Percentiles rank a stretch among this genome's conserved stretches.
Conservation (phyloP, 2,797 vertebrate genomes). For the Corythornis leucogaster region DNA sequence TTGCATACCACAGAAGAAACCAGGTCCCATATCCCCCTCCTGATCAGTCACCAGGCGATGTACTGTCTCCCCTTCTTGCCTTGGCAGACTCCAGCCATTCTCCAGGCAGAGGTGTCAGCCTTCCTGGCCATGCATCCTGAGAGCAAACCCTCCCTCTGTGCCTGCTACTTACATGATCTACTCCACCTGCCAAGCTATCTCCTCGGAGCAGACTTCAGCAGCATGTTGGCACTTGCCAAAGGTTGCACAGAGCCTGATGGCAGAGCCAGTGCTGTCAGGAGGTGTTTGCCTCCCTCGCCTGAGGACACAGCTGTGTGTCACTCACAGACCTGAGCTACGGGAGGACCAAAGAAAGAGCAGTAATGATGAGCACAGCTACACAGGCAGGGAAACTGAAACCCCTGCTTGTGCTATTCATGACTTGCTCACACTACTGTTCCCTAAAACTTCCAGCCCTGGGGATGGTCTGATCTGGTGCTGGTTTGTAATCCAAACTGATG, state of each 20-base stretch:
- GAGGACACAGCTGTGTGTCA: background rate
- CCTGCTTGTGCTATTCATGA: background rate
- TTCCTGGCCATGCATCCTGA: accelerated
- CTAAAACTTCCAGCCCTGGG: background rate
- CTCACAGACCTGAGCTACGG: background rate
- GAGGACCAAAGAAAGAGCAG: background rate
- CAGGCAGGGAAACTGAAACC: background rate
- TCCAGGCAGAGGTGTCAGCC: background rate
- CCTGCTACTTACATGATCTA: background rate
- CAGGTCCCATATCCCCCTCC: background rate
- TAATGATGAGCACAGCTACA: background rate
- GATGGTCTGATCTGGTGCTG: background rate
- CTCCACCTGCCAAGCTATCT: background rate
- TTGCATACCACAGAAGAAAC: background rate
- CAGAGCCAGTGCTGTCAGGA: background rate
- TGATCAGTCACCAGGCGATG: background rate
- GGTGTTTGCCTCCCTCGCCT: background rate
- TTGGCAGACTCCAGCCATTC: background rate
- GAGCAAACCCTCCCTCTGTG: background rate
- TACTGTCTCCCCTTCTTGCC: background rate
- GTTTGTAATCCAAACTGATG: background rate
- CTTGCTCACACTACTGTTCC: background rate
- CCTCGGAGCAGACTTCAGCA: background rate
- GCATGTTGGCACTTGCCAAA: background rate
- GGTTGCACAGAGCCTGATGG: background rate